phyloP scores from a whole-genome alignment of 2,888 invertebrate genomes.

The Caenorhabditis sp. region DNA sequence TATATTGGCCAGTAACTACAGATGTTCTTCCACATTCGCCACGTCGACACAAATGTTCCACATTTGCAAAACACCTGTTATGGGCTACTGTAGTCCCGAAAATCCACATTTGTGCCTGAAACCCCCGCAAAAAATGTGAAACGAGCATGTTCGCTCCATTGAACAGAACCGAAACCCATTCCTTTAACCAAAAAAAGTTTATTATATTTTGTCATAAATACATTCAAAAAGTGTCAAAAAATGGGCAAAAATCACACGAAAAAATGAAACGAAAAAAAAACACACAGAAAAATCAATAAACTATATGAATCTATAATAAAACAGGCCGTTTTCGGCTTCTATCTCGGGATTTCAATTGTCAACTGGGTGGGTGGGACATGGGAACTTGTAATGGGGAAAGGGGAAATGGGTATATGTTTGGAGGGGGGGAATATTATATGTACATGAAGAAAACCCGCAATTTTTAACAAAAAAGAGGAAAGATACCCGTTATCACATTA shows the following conservation, averaged over 20 bases:
- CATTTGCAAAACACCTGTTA: too few relatives aligned
- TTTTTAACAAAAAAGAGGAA: background rate
- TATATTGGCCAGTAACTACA: too few relatives aligned
- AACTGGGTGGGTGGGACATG: background rate
- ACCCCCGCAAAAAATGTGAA: too few relatives aligned
- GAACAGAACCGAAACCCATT: too few relatives aligned
- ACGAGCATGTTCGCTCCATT: too few relatives aligned
- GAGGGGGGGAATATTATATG: background rate
- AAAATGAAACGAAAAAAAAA: background rate
- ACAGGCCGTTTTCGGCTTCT: background rate
- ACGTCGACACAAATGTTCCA: too few relatives aligned
- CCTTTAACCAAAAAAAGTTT: background rate
- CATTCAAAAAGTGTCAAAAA: background rate
- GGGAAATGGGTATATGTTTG: background rate
- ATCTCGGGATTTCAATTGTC: background rate
- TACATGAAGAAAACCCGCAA: background rate
- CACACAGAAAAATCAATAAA: background rate
- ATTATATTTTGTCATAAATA: background rate
- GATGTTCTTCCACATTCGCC: too few relatives aligned
- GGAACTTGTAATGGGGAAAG: background rate
- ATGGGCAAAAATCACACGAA: background rate
- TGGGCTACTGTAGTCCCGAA: too few relatives aligned
- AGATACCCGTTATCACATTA: background rate
- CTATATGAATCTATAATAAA: slow-evolving; percentile 1
- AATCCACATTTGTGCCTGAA: too few relatives aligned